Evolutionary conservation across 2,797 vertebrate genomes (phyloP).

Genomic region (Lutjanus argentimaculatus): DNA sequence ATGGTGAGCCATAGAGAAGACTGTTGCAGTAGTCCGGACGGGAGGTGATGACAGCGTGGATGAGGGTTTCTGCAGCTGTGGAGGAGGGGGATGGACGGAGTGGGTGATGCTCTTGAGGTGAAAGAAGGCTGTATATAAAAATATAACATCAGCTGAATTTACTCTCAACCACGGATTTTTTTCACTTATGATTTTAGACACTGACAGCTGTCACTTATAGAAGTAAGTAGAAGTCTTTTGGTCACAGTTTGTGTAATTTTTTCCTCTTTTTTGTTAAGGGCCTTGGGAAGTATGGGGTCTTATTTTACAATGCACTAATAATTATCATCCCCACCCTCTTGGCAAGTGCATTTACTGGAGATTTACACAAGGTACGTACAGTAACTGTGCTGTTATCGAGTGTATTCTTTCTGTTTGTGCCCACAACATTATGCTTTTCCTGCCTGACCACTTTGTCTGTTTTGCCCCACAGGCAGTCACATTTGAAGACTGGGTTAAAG

Average conservation of each 20-base stretch:
- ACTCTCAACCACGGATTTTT: not conserved
- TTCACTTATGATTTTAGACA: not conserved
- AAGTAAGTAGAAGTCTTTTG: too few relatives aligned
- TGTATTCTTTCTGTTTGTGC: not conserved
- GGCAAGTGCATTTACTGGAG: conserved; percentile 89
- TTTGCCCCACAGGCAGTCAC: conserved; percentile 83
- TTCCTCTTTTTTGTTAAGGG: conserved; percentile 79
- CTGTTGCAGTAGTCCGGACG: too few relatives aligned
- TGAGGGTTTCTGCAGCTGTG: too few relatives aligned
- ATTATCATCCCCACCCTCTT: conserved; percentile 91
- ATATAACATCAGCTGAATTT: not conserved
- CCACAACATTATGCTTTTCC: not conserved
- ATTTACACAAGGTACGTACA: conserved; percentile 87
- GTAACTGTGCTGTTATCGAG: not conserved
- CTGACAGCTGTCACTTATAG: not conserved
- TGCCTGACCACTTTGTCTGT: conserved; percentile 11
- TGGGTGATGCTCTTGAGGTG: too few relatives aligned
- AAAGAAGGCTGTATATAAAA: too few relatives aligned
- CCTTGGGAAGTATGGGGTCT: conserved; percentile 92
- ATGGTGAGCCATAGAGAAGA: too few relatives aligned
- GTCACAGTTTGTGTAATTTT: not conserved
- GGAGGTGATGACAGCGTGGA: too few relatives aligned
- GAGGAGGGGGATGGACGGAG: too few relatives aligned
- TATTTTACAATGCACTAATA: conserved; percentile 95
- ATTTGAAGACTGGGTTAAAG: conserved; percentile 90